phyloP scores from a whole-genome alignment of 2,797 vertebrate species.

The Coluber constrictor region DNA sequence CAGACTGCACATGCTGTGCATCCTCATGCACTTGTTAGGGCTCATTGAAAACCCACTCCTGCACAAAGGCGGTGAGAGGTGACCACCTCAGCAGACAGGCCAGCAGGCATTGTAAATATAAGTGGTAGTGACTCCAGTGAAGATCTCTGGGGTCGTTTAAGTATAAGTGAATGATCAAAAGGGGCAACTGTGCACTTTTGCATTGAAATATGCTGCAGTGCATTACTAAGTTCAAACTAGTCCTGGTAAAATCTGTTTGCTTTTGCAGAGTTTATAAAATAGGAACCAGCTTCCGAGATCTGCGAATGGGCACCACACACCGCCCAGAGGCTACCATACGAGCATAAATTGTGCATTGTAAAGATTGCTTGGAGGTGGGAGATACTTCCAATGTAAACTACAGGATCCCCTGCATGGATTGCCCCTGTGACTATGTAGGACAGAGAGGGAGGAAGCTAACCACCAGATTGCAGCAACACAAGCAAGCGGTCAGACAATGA shows the following conservation, averaged over 20 bases:
- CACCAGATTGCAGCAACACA: not conserved
- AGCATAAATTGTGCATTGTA: not conserved
- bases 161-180: slow-evolving; percentile 24
- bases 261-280: not conserved
- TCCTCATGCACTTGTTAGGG: slow-evolving; percentile 36
- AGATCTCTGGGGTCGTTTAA: slow-evolving; percentile 42
- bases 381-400: not conserved
- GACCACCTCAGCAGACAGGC: slow-evolving; percentile 33
- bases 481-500: not conserved
- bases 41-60: slow-evolving; percentile 37
- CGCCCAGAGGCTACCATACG: not conserved
- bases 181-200: not conserved
- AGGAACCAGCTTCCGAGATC: not conserved
- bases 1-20: slow-evolving; percentile 5
- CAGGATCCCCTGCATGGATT: not conserved
- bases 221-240: not conserved
- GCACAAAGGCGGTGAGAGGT: slow-evolving; percentile 30
- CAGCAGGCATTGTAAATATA: slow-evolving; percentile 36
- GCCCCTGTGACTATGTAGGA: not conserved
- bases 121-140: slow-evolving; percentile 37
- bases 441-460: not conserved
- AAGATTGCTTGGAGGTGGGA: not conserved
- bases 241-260: not conserved
- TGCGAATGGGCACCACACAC: not conserved
- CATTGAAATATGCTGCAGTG: not conserved